phyloP scores from a whole-genome alignment of 2,113 vertebrate genomes.

The Eublepharis macularius region DNA sequence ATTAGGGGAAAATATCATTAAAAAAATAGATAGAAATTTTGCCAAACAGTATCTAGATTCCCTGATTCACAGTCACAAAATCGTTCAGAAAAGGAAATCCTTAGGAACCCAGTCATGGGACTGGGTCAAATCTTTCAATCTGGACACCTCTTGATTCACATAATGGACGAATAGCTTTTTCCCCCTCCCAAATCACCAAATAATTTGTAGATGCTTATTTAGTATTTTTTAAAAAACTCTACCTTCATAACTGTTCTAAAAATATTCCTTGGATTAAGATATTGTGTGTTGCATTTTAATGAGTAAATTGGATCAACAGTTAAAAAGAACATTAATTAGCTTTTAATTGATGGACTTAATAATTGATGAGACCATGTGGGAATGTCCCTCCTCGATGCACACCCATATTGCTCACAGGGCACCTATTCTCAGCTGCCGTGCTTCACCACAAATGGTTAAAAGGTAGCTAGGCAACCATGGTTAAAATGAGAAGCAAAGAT shows the following conservation, averaged over 20 bases:
- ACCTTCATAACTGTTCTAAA: background rate
- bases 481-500: background rate
- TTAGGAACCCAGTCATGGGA: too few species aligned
- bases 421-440: background rate
- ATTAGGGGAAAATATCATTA: too few species aligned
- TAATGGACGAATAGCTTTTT: background rate
- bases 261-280: background rate
- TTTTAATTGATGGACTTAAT: background rate
- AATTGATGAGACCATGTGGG: background rate
- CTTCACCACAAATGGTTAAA: background rate
- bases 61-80: too few species aligned
- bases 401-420: background rate
- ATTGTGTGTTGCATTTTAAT: constrained; percentile 3
- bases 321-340: constrained; percentile 11
- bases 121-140: background rate
- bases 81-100: too few species aligned
- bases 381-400: background rate
- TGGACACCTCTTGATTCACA: background rate
- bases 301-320: background rate
- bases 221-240: background rate
- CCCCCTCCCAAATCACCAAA: background rate
- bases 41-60: too few species aligned
- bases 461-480: constrained; percentile 2
- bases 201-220: background rate
- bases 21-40: too few species aligned